Conservation (phyloP, 2,113 vertebrate species). For the Ploceus nigricollis region DNA sequence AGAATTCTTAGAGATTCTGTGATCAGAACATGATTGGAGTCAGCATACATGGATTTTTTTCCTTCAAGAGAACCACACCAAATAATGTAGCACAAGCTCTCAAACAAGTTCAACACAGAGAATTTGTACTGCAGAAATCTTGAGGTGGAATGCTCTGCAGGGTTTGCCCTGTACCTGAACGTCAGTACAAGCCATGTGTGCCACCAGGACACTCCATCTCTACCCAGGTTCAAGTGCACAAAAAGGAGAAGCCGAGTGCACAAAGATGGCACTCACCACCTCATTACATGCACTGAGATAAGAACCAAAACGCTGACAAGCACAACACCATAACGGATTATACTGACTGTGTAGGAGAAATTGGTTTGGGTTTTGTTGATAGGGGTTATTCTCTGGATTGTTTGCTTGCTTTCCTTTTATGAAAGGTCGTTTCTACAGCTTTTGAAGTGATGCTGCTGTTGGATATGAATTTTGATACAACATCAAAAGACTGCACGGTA, state of each 20-base stretch:
- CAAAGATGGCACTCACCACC: background rate
- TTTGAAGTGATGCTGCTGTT: background rate
- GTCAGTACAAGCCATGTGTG: background rate
- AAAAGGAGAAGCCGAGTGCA: background rate
- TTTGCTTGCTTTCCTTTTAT: background rate
- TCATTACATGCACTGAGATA: background rate
- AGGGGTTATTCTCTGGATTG: background rate
- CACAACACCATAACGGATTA: background rate
- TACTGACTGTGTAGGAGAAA: background rate
- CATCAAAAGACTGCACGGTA: background rate
- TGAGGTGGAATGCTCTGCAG: background rate
- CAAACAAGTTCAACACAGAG: no score
- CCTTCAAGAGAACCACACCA: background rate
- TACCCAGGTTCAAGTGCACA: background rate
- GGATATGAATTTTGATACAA: background rate
- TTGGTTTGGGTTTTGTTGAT: background rate
- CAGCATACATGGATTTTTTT: background rate
- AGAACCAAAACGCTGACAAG: background rate
- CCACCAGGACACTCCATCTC: background rate
- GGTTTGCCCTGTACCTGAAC: background rate
- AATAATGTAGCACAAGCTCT: background rate
- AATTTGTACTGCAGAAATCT: background rate
- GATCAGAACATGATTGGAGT: background rate
- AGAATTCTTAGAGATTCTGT: background rate
- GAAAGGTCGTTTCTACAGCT: background rate